phyloP scores from a whole-genome alignment of 2,797 vertebrate species.

The Trachurus trachurus region DNA sequence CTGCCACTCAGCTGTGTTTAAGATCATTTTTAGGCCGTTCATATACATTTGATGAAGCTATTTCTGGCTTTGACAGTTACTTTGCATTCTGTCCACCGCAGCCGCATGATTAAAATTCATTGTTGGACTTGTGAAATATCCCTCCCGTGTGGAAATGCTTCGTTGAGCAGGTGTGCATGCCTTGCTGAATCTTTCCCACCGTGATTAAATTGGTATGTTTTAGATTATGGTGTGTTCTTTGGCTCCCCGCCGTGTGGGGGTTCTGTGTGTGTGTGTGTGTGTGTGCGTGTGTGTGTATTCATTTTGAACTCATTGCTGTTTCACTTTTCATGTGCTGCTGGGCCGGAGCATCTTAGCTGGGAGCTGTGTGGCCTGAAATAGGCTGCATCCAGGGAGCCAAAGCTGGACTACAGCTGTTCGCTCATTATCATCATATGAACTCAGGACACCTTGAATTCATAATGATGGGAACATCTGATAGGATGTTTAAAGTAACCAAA shows the following conservation, averaged over 20 bases:
- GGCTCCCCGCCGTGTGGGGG: conserved; percentile 61
- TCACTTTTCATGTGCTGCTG: conserved; percentile 66
- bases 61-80: conserved; percentile 54
- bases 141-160: conserved; percentile 64
- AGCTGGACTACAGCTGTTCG: conserved; percentile 74
- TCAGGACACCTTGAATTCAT: conserved; percentile 68
- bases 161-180: conserved; percentile 76
- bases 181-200: conserved; percentile 68
- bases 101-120: conserved; percentile 69
- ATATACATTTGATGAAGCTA: conserved; percentile 45
- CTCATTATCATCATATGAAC: conserved; percentile 58
- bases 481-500: conserved; percentile 17
- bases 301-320: conserved; percentile 65
- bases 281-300: conserved; percentile 45
- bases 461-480: conserved; percentile 62
- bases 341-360: conserved; percentile 54
- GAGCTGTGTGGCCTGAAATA: conserved; percentile 47
- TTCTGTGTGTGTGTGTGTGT: conserved; percentile 42
- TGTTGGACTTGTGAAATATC: conserved; percentile 63
- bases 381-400: conserved; percentile 39
- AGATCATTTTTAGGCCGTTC: conserved; percentile 35
- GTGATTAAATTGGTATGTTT: conserved; percentile 78
- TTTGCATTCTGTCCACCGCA: conserved; percentile 58
- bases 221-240: conserved; percentile 81
- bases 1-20: conserved; percentile 38